phyloP scores from a whole-genome alignment of 1,140 invertebrate species.

The Latrodectus geometricus region DNA sequence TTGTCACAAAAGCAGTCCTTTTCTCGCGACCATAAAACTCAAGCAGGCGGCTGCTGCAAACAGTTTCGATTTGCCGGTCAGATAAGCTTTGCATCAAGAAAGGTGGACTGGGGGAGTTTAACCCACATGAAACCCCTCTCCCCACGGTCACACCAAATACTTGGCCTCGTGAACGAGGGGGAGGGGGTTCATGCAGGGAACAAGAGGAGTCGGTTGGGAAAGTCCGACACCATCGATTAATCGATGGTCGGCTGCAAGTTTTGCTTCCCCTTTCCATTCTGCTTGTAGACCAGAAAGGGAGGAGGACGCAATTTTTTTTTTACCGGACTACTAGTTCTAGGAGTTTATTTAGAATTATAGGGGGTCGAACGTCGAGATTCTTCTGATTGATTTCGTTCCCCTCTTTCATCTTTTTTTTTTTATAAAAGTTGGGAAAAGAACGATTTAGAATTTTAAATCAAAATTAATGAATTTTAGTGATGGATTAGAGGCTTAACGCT shows the following conservation, averaged over 20 bases:
- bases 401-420: neutral
- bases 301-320: neutral
- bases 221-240: constrained; percentile 52
- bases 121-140: neutral
- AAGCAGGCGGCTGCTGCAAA: constrained; percentile 44
- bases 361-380: neutral
- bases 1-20: neutral
- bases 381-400: neutral
- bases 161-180: neutral
- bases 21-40: constrained; percentile 30
- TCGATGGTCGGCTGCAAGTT: constrained; percentile 15
- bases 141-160: neutral
- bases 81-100: constrained; percentile 19
- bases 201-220: neutral
- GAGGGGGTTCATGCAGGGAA: neutral
- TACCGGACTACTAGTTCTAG: neutral
- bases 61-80: constrained; percentile 54
- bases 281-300: neutral
- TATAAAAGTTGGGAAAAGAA: neutral
- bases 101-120: constrained; percentile 1
- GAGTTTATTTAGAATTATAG: neutral
- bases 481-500: neutral
- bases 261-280: neutral
- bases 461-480: constrained; percentile 6
- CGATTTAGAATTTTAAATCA: constrained; percentile 10